Evolutionary conservation across 2,113 vertebrate genomes (phyloP).

Genomic region (Chascanopsetta lugubris): DNA sequence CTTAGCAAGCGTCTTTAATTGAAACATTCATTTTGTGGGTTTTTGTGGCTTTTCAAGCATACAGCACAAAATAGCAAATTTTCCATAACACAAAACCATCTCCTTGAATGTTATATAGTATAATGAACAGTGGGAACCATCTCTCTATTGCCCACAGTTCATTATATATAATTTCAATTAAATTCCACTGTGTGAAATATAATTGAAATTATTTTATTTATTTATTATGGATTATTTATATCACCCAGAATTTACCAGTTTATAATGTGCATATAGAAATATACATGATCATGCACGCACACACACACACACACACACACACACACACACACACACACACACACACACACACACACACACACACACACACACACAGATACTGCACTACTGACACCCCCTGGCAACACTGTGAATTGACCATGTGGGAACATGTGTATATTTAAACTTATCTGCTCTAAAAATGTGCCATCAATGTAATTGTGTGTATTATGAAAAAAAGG

Average conservation of each 20-base stretch:
- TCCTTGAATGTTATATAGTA: no score
- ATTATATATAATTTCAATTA: no score
- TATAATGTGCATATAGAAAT: background rate
- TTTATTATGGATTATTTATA: background rate
- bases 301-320: conserved; percentile 8
- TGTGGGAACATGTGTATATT: conserved; percentile 20
- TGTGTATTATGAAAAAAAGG: conserved; percentile 17
- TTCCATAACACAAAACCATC: background rate
- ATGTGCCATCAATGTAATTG: no score
- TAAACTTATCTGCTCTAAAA: conserved; percentile 21
- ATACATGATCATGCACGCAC: background rate
- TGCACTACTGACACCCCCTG: conserved; percentile 60
- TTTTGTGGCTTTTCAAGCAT: background rate
- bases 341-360: background rate
- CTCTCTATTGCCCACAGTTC: no score
- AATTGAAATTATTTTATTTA: no score
- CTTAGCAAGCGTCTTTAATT: background rate
- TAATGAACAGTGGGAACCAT: no score
- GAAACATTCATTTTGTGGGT: background rate
- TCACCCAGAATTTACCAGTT: background rate
- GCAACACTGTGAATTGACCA: conserved; percentile 27
- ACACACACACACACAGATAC: conserved; percentile 9
- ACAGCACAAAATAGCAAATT: background rate
- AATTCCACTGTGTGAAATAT: no score
- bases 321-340: background rate